These are phyloP conservation scores for Catocala sponsa DNA, from an alignment of 2,888 invertebrate species.

Conservation along the genomic window DNA sequence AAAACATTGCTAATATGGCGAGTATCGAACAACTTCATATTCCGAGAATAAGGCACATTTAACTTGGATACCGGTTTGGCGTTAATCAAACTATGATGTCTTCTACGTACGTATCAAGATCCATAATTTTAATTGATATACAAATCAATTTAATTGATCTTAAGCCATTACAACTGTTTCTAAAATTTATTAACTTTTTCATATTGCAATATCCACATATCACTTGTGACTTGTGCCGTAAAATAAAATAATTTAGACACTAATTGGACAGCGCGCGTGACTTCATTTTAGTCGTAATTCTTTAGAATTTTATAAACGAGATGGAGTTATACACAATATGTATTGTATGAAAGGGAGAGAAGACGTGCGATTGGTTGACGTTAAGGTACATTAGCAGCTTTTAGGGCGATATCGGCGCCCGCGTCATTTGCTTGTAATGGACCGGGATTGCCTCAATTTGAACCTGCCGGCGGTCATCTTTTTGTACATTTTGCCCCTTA, in stretches of 20 bases:
- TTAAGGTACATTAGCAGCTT: constrained; percentile 77
- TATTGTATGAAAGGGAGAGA: constrained; percentile 56
- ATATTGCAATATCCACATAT: constrained; percentile 30
- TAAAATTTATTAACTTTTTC: constrained; percentile 42
- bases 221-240: constrained; percentile 25
- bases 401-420: constrained; percentile 71
- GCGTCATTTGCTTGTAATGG: constrained; percentile 81
- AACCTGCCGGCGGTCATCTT: constrained; percentile 68
- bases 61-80: constrained; percentile 43
- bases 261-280: constrained; percentile 75
- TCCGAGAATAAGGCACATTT: constrained; percentile 26
- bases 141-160: constrained; percentile 47
- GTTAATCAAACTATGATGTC: constrained; percentile 35
- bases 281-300: constrained; percentile 69
- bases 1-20: constrained; percentile 44
- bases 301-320: constrained; percentile 62
- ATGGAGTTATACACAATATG: constrained; percentile 42
- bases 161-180: constrained; percentile 40
- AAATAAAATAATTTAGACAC: constrained; percentile 57
- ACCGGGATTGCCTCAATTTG: constrained; percentile 76
- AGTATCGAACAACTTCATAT: constrained; percentile 32
- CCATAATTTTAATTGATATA: constrained; percentile 48
- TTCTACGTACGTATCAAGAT: constrained; percentile 30
- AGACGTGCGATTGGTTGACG: constrained; percentile 58
- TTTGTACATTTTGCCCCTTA: constrained; percentile 62